Conservation (phyloP, 37 sponge, comb jelly and placozoan species). For the Halichondria panicea region DNA sequence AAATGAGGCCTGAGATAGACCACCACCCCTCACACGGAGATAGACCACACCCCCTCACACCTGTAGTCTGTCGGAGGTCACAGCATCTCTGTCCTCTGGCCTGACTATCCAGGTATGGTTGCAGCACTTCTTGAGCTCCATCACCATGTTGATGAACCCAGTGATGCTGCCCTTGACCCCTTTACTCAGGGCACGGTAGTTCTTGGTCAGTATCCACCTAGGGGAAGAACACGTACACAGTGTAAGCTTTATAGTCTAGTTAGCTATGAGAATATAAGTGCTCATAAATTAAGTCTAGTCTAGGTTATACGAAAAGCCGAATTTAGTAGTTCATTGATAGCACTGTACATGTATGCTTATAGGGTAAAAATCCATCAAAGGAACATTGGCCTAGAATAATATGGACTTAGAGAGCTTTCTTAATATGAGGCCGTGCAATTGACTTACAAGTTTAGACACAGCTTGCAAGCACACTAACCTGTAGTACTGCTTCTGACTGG, state of each 20-base stretch:
- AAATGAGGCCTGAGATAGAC: no score
- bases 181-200: constrained; percentile 91
- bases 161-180: constrained; percentile 85
- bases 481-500: constrained; percentile 93
- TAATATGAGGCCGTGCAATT: neutral
- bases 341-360: neutral
- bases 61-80: constrained; percentile 52
- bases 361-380: no score
- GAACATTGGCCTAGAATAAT: no score
- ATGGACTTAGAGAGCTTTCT: neutral
- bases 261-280: no score
- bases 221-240: no score
- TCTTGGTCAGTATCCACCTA: constrained; percentile 96
- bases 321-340: no score
- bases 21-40: no score
- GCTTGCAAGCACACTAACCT: constrained; percentile 21
- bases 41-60: constrained; percentile 5
- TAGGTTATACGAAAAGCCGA: no score
- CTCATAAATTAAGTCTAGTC: no score
- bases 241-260: no score
- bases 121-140: constrained; percentile 99
- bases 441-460: neutral
- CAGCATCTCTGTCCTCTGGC: constrained; percentile 51
- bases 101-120: constrained; percentile 89
- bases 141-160: constrained; percentile 94